Conservation (phyloP, 2,888 invertebrate species). For the Serripes groenlandicus region DNA sequence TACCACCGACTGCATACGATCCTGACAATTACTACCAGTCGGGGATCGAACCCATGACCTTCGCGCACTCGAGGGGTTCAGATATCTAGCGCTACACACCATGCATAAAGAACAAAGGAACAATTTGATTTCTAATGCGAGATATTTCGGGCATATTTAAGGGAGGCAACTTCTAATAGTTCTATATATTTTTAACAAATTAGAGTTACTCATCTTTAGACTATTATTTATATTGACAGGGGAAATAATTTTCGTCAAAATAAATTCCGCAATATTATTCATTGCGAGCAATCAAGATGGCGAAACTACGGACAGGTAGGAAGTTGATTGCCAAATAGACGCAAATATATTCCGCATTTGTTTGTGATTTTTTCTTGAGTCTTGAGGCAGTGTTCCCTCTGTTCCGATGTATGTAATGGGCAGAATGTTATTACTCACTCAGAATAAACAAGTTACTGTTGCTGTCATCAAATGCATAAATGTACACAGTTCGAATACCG, state of each 20-base stretch:
- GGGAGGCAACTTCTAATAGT: no score
- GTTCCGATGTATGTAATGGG: not conserved
- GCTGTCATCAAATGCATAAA: not conserved
- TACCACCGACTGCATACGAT: no score
- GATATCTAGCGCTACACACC: no score
- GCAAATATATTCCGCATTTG: not conserved
- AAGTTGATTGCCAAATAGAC: not conserved
- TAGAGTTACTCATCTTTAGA: no score
- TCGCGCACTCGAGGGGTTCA: no score
- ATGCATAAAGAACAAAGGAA: no score
- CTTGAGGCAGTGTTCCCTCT: not conserved
- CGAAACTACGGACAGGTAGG: slow-evolving; percentile 64
- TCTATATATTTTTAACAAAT: no score
- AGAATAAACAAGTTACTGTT: not conserved
- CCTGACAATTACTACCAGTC: no score
- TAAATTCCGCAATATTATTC: slow-evolving; percentile 1
- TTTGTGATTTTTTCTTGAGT: not conserved
- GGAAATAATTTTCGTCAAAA: not conserved
- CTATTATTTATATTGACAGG: no score
- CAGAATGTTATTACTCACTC: not conserved
- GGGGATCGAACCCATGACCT: no score
- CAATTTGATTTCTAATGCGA: no score
- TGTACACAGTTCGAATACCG: not conserved
- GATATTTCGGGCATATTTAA: no score
- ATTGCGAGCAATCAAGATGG: slow-evolving; percentile 35